Conservation (phyloP, 2,888 invertebrate genomes). For the Pollenia griseotomentosa region DNA sequence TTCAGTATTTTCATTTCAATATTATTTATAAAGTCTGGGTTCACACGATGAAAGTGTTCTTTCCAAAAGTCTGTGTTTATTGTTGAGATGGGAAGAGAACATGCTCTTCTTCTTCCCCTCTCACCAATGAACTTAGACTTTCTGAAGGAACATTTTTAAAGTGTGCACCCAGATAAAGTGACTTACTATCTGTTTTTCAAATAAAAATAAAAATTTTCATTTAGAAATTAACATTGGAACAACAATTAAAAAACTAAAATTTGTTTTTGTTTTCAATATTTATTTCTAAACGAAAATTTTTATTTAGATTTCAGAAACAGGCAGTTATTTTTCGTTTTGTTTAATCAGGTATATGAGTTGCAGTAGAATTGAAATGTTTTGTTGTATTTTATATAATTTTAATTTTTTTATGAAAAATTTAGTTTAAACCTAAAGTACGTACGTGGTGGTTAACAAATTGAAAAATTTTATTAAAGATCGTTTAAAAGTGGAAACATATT, state of each 20-base stretch:
- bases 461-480: slow-evolving; percentile 20
- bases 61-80: no score
- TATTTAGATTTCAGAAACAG: no score
- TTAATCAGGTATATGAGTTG: slow-evolving; percentile 72
- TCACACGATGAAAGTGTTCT: no score
- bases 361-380: slow-evolving; percentile 61
- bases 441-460: slow-evolving; percentile 30
- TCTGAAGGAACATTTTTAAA: no score
- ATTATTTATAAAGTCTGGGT: slow-evolving; percentile 51
- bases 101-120: no score
- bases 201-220: no score
- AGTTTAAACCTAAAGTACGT: slow-evolving; percentile 38
- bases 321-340: background rate
- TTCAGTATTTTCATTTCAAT: slow-evolving; percentile 37
- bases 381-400: slow-evolving; percentile 11
- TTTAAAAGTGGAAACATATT: background rate
- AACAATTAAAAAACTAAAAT: background rate
- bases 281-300: no score
- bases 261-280: slow-evolving; percentile 2
- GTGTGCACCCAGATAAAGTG: no score
- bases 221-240: no score
- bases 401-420: slow-evolving; percentile 17
- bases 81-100: no score
- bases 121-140: no score
- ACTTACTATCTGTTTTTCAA: no score